Base-by-base conservation (phyloP, 2,797 vertebrate species). In the Parotocinclus haroldoi region DNA sequence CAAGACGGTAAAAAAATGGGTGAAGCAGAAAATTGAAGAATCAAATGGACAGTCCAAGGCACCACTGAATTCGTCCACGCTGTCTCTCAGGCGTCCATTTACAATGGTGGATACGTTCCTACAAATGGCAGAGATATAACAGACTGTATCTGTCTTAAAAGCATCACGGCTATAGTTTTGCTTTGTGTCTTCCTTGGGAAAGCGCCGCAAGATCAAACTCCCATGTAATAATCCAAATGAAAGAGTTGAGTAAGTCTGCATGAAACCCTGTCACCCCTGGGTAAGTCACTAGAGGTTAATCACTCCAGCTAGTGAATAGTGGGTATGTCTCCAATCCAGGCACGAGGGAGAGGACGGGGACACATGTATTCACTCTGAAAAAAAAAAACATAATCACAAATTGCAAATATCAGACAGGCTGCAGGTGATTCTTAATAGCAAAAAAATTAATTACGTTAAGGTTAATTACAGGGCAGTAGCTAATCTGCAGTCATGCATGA, bases 341-440 rank as follows among this genome's bases (percentile, higher is more conserved):
- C 83, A 76, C 88, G 88, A 27, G 90, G 90, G 72, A 92, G 79
- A 3, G 90, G 89, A 58, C 90, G 87, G 70, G 89, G 88, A 81
- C 88, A 91, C 0, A 86, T 87, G 55, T 91, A 92, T 67, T 91
- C 89, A 71, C 86, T 91, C 90, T 92, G 85, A 54, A 67, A 27
- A 76, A 55, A 63, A 13, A 40, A 71, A 68, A 61, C 57, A 63
- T 44, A 68, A 16, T 7, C 7, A 40, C 13, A 42, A 17, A 18
- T 10, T 17, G 63, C 58, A 68, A 49, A 73, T 63, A 80, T 68
- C 77, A 70, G 58, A 63, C 6, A n/a, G 65, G 40, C 48, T 39
- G 9, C n/a, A 54, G 7, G 17, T 19, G 17, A 7, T 57, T 52
- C 39, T 39, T 8, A 18, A 56, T 16, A 42, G 14, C 44, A 51